Evolutionary conservation across 1,140 invertebrate species (phyloP).

Genomic region (Propsilocerus akamusi): DNA sequence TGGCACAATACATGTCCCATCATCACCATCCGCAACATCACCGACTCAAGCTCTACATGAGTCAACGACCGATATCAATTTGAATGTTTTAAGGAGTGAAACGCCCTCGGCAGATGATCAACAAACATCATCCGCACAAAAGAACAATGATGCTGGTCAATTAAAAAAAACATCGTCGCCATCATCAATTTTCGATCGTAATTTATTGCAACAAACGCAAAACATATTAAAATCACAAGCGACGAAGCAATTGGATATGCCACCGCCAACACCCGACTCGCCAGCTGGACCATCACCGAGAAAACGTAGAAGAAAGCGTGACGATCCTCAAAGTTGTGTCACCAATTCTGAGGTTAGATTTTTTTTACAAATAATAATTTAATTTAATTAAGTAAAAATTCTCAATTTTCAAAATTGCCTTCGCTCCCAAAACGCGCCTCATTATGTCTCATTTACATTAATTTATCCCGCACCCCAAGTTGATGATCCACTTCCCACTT

Average conservation of each 20-base stretch:
- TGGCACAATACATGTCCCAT: not conserved
- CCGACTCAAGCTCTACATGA: not conserved
- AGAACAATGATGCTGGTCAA: no score
- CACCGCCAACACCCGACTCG: not conserved
- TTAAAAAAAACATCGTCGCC: no score
- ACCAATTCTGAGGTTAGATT: constrained; percentile 8
- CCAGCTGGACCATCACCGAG: constrained; percentile 4
- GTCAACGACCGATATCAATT: not conserved
- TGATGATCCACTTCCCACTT: no score
- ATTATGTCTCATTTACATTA: constrained; percentile 3
- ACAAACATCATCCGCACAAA: no score
- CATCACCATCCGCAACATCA: not conserved
- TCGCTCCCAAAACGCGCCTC: not conserved
- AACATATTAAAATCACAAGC: no score
- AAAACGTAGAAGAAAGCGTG: constrained; percentile 8
- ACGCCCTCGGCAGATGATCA: no score
- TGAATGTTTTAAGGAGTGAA: not conserved
- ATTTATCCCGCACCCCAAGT: no score
- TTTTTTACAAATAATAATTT: not conserved
- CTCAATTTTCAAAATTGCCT: not conserved
- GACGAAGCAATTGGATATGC: not conserved
- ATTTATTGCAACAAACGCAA: no score
- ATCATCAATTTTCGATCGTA: no score
- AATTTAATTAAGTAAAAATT: not conserved
- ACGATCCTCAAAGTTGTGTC: constrained; percentile 9